A percentile compares a stretch with the other conserved stretches of the same genome.
Conservation (phyloP, 2,888 invertebrate species). For the Brachycybe producta region DNA sequence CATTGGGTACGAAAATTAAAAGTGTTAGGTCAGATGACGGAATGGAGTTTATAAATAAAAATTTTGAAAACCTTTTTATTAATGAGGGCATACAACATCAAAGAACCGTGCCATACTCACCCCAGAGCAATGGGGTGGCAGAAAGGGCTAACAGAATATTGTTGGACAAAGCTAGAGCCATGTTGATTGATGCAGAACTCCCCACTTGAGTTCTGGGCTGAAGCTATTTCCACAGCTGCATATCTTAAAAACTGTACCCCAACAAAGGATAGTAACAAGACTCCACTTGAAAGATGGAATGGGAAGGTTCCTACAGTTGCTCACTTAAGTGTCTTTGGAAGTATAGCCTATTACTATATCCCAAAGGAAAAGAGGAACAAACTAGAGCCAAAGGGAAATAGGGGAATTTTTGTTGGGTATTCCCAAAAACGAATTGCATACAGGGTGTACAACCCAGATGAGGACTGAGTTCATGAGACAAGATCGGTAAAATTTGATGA, state of each 20-base stretch:
- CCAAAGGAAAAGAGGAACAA: no score
- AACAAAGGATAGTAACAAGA: background rate
- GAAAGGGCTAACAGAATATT: conserved; percentile 3
- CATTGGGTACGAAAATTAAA: no score
- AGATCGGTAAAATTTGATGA: conserved; percentile 7
- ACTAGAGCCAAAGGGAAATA: no score
- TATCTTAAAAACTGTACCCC: conserved; percentile 1
- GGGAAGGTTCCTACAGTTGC: no score
- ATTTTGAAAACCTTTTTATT: background rate
- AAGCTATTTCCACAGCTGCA: conserved; percentile 5
- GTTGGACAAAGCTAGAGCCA: conserved; percentile 5
- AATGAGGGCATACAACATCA: conserved; percentile 5
- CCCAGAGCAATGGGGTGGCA: conserved; percentile 8
- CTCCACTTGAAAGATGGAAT: background rate
- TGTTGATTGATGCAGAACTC: conserved; percentile 8
- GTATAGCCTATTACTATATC: no score
- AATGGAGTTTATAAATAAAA: background rate
- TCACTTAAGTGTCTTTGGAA: no score
- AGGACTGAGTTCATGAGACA: background rate
- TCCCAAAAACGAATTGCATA: background rate
- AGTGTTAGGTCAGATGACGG: background rate
- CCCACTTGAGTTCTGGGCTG: conserved; percentile 4
- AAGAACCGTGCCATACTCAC: background rate
- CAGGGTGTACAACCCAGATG: no score
- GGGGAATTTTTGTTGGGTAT: no score